Conservation (phyloP, 2,888 invertebrate species). For the Pegoplata infirma region DNA sequence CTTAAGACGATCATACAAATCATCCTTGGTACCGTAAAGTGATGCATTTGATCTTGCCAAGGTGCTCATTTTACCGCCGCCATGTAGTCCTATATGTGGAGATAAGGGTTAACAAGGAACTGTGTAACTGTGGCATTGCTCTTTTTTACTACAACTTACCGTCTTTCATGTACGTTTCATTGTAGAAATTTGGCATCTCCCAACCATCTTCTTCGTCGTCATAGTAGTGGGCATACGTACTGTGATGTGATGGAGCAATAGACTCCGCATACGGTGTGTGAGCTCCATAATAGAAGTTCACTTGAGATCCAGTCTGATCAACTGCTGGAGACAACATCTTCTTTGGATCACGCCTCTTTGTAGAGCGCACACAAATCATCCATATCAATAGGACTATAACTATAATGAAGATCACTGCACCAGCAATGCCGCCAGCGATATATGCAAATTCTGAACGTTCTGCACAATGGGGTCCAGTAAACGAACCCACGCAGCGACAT, state of each 20-base stretch:
- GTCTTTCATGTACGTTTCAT: conserved; percentile 97
- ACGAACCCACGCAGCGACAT: conserved; percentile 94
- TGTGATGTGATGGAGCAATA: conserved; percentile 96
- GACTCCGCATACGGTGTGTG: conserved; percentile 97
- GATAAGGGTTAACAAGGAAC: too few species aligned
- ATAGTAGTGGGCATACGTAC: conserved; percentile 96
- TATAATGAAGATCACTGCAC: conserved; percentile 95
- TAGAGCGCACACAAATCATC: conserved; percentile 98
- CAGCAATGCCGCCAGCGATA: conserved; percentile 95
- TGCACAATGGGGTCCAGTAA: conserved; percentile 92
- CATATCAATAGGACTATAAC: conserved; percentile 94
- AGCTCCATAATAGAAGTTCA: conserved; percentile 97
- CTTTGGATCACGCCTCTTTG: conserved; percentile 92
- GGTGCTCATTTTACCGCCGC: conserved; percentile 93
- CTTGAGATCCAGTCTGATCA: conserved; percentile 95
- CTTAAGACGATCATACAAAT: conserved; percentile 95
- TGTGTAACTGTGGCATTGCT: too few species aligned
- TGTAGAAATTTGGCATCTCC: conserved; percentile 98
- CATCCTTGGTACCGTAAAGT: conserved; percentile 96
- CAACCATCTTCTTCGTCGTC: conserved; percentile 97
- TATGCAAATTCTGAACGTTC: conserved; percentile 97
- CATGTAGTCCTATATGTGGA: conserved; percentile 83
- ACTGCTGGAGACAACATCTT: conserved; percentile 92
- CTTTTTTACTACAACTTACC: conserved; percentile 72
- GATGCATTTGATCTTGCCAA: conserved; percentile 95